Evolutionary conservation across 2,113 vertebrate species (phyloP).

Genomic region (human): DNA sequence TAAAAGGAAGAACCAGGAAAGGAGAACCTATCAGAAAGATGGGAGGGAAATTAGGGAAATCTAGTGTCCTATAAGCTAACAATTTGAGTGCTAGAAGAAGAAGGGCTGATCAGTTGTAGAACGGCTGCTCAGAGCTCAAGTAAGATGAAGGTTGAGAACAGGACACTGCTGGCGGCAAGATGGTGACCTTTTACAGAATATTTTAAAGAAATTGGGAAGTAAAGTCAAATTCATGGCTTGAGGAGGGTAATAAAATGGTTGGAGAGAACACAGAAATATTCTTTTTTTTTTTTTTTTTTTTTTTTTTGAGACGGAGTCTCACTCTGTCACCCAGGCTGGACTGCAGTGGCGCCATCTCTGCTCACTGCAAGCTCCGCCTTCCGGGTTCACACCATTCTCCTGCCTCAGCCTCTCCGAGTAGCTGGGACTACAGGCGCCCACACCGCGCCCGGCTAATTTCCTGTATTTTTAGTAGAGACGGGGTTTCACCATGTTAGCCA

Average conservation of each 20-base stretch:
- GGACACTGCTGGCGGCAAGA: background rate
- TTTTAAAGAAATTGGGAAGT: background rate
- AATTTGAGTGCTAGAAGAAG: background rate
- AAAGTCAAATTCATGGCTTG: background rate
- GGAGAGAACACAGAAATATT: background rate
- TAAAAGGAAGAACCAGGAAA: background rate
- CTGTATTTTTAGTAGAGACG: too few relatives aligned
- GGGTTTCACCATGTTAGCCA: too few relatives aligned
- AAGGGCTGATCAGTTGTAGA: background rate
- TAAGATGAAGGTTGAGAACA: background rate
- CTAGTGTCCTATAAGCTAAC: too few relatives aligned
- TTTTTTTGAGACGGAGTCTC: too few relatives aligned
- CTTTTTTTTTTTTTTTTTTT: too few relatives aligned
- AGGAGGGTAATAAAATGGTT: background rate
- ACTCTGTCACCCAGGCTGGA: too few relatives aligned
- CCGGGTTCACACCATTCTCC: too few relatives aligned
- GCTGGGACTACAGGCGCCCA: fast-evolving
- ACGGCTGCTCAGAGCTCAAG: background rate
- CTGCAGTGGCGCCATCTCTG: too few relatives aligned
- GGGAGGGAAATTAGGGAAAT: background rate
- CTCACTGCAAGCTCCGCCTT: too few relatives aligned
- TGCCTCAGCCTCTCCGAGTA: too few relatives aligned
- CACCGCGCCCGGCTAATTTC: fast-evolving
- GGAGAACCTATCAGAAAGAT: background rate
- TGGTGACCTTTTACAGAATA: background rate